Base-by-base conservation (phyloP, 2,113 vertebrate species). In the Hyperopisus bebe region DNA sequence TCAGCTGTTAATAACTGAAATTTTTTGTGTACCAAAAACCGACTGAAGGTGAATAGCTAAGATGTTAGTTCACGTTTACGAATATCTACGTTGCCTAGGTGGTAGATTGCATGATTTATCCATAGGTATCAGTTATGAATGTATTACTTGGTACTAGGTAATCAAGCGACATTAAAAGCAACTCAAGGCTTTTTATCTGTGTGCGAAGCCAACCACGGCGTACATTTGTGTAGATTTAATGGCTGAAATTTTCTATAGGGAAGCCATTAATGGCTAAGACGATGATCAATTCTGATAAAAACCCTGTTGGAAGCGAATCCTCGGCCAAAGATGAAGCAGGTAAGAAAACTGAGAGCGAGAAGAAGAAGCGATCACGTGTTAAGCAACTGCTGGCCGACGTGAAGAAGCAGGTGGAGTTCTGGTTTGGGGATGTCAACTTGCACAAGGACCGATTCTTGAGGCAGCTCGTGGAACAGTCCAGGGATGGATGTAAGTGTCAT, bases 351-450 rank as follows among this genome's bases (percentile, higher is more conserved):
- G 98, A 99, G 86, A 96, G 92, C 2, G 98, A 99, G 86, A 99
- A 98, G 92, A 99, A 98, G 94, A 99, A 99, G 92, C 93, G 98
- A 24, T 98, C 97, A 0, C 94, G 98, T 24, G 98, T 99, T n/a
- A 99, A 98, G 91, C 98, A 99, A 92, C 95, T 99, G 91, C 95
- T 99, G 35, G 95, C 97, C 24, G 98, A 99, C 53, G 97, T 99
- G 91, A 97, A 96, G 7, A 99, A 98, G 82, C 98, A 99, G 91
- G 98, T 99, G 89, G 98, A 99, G 93, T 99, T 99, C 94, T 99
- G 98, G 98, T 99, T 99, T 90, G 97, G 98, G 0, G 98, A 99
- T n/a, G 97, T 97, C 8, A 99, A 98, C 93, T 97, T 99, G 4
- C 97, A 99, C 94, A 99, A 99, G 92, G 98, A 99, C 91, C 95